These are phyloP conservation scores for Melanitta fusca DNA, from an alignment of 2,797 vertebrate genomes.

Conservation along the genomic window DNA sequence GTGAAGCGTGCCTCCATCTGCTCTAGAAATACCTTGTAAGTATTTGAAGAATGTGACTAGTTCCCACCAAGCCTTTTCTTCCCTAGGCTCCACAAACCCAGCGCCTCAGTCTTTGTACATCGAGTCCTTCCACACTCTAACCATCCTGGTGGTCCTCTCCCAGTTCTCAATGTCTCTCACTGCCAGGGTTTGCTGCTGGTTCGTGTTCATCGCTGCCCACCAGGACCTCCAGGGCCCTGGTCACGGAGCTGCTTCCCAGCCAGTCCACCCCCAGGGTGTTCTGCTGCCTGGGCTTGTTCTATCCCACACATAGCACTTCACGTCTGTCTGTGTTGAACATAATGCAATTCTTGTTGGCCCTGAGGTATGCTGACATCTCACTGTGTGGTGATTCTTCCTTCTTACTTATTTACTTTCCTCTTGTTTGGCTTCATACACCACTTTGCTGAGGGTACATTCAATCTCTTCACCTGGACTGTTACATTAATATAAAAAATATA, in stretches of 20 bases:
- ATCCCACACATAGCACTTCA: neutral
- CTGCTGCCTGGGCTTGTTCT: neutral
- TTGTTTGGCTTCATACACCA: neutral
- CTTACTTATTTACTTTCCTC: neutral
- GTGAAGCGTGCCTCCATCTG: neutral
- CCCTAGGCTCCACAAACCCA: neutral
- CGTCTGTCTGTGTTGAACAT: neutral
- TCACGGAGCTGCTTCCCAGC: neutral
- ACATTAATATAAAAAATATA: neutral
- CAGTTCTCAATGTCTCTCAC: neutral
- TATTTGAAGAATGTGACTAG: neutral
- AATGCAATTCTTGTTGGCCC: neutral
- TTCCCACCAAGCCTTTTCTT: neutral
- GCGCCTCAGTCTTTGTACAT: neutral
- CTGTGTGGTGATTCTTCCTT: neutral
- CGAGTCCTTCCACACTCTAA: neutral
- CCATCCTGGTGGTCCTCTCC: neutral
- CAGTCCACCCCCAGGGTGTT: neutral
- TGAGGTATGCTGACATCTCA: neutral
- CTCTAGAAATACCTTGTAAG: neutral
- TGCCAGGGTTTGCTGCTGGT: neutral
- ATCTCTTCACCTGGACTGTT: neutral
- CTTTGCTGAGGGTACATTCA: neutral
- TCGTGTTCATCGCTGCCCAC: neutral
- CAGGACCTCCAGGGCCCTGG: neutral